Conservation (phyloP, 2,113 vertebrate species). For the Corythoichthys intestinalis region DNA sequence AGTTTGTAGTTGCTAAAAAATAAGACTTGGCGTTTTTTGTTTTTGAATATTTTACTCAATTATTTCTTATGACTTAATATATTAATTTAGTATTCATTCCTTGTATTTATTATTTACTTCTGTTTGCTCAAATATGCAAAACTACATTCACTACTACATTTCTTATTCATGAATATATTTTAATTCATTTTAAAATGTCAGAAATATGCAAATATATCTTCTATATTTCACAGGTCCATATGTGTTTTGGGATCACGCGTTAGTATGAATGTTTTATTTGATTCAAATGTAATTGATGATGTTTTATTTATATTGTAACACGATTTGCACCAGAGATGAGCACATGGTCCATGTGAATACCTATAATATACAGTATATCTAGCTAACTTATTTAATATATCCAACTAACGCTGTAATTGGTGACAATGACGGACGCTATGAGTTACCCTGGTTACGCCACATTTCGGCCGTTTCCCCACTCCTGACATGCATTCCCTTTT, state of each 20-base stretch:
- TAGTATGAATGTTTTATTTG: too few relatives aligned
- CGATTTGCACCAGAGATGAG: not conserved
- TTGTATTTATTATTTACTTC: too few relatives aligned
- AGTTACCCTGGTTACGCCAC: not conserved
- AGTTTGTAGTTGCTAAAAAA: too few relatives aligned
- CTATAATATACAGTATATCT: not conserved
- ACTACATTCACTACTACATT: too few relatives aligned
- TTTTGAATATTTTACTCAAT: too few relatives aligned
- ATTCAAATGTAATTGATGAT: too few relatives aligned
- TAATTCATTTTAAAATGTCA: not conserved
- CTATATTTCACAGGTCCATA: not conserved
- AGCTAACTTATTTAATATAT: too few relatives aligned
- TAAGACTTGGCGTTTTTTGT: too few relatives aligned
- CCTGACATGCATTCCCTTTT: too few relatives aligned
- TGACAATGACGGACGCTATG: not conserved
- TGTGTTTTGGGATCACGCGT: too few relatives aligned
- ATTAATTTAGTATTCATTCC: not conserved
- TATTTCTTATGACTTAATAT: not conserved
- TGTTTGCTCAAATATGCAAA: too few relatives aligned
- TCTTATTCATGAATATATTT: not conserved
- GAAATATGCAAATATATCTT: not conserved
- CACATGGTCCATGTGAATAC: not conserved
- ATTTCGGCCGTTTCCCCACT: not conserved
- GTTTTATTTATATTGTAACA: not conserved
- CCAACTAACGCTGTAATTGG: not conserved